Evolutionary conservation across 2,797 vertebrate species (phyloP).

Genomic region (Acanthurus lineatus): DNA sequence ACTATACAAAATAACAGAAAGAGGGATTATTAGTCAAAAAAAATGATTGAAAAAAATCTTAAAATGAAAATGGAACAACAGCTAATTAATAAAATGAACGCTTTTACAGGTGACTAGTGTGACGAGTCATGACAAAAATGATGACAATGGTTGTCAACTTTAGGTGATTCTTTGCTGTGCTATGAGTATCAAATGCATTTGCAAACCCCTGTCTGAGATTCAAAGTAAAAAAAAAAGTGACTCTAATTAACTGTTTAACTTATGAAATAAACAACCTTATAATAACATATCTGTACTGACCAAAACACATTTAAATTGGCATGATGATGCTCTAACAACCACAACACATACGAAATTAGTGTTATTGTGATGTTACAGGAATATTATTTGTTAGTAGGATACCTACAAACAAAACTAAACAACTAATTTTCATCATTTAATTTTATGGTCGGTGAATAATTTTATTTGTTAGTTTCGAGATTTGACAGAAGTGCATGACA

Average conservation of each 20-base stretch:
- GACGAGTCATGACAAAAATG: neutral
- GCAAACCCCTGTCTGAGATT: neutral
- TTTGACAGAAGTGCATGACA: neutral
- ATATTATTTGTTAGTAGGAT: neutral
- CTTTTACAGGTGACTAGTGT: neutral
- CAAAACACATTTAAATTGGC: neutral
- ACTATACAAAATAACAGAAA: neutral
- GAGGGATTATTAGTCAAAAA: neutral
- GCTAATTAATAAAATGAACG: neutral
- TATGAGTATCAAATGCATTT: neutral
- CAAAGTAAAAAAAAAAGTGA: neutral
- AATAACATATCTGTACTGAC: neutral
- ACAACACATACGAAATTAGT: neutral
- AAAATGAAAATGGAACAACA: neutral
- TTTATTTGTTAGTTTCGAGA: too few species aligned
- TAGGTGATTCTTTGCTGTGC: neutral
- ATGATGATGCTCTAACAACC: neutral
- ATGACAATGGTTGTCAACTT: too few species aligned
- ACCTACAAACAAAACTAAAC: too few species aligned
- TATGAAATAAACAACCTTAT: constrained; percentile 1
- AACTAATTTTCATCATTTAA: too few species aligned
- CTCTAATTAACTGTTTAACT: neutral
- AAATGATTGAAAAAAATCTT: neutral
- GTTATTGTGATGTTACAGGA: neutral
- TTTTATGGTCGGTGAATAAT: too few species aligned